Evolutionary conservation across 2,797 vertebrate species (phyloP).

Genomic region (Mastacembelus armatus): DNA sequence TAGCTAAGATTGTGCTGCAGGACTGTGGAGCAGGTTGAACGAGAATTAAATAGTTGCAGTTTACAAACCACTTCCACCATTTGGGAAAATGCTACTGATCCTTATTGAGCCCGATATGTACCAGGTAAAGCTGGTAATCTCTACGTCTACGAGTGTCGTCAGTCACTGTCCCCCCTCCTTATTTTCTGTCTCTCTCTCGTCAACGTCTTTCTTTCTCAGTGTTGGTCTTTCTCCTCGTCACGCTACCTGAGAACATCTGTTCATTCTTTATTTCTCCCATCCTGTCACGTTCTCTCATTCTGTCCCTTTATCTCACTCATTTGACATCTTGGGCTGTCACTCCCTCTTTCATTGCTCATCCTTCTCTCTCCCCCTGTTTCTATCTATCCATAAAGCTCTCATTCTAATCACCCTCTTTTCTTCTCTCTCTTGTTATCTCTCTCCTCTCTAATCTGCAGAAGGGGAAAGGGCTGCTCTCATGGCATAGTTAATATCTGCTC

Average conservation of each 20-base stretch:
- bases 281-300: constrained; percentile 24
- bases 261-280: not conserved
- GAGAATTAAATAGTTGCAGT: not conserved
- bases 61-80: not conserved
- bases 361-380: not conserved
- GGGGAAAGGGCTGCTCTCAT: constrained; percentile 25
- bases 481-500: constrained; percentile 33
- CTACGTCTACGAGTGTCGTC: too few species aligned
- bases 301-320: constrained; percentile 32
- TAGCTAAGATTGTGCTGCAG: not conserved
- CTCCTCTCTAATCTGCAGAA: constrained; percentile 37
- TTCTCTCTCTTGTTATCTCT: constrained; percentile 34
- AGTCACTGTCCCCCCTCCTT: not conserved
- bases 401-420: constrained; percentile 32
- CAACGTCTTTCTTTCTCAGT: not conserved
- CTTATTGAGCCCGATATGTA: too few species aligned
- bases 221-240: not conserved
- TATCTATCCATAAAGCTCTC: constrained; percentile 11
- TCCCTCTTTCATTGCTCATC: constrained; percentile 16
- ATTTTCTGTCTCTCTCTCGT: not conserved
- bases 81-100: too few species aligned
- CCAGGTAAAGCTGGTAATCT: too few species aligned
- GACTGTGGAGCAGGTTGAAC: not conserved
- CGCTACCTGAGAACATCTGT: not conserved
- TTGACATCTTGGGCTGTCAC: constrained; percentile 39